phyloP scores from a whole-genome alignment of 2,113 vertebrate species.

The Heptranchias perlo region DNA sequence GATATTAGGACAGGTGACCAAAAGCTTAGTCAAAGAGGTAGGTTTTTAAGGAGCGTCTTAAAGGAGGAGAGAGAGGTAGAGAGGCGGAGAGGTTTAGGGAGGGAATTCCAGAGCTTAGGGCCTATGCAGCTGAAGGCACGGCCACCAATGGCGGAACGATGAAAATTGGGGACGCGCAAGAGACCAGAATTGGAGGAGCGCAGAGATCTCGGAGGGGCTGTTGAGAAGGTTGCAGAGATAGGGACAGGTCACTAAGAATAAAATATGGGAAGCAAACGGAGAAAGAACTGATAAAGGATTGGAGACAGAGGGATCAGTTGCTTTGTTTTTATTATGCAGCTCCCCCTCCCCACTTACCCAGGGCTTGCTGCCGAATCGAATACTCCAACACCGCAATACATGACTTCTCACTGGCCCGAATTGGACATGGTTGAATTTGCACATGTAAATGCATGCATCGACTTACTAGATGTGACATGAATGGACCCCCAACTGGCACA shows the following conservation, averaged over 20 bases:
- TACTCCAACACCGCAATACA: not conserved
- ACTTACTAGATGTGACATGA: not conserved
- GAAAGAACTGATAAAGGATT: not conserved
- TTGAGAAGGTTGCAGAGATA: not conserved
- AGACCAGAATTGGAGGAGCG: not conserved
- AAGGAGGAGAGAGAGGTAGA: not conserved
- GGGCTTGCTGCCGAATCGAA: not conserved
- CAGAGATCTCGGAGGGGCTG: no score
- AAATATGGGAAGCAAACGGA: not conserved
- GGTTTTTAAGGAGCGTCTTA: not conserved
- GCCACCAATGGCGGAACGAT: not conserved
- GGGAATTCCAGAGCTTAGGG: no score
- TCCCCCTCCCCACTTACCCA: not conserved
- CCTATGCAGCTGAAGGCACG: no score
- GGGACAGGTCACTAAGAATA: not conserved
- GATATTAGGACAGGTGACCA: not conserved
- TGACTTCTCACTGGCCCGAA: not conserved
- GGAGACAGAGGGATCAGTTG: no score
- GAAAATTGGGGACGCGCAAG: not conserved
- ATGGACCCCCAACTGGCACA: not conserved
- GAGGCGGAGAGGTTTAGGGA: no score
- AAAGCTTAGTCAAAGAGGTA: not conserved
- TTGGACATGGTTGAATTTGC: not conserved
- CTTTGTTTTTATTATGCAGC: not conserved
- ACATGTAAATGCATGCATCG: not conserved